These are phyloP conservation scores for Bos taurus DNA, from an alignment of 2,113 vertebrate genomes.

Conservation along the genomic window ARS-UCD2.0 NC_037328.1:141491001-141491500, in stretches of 20 bases:
- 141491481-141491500: not conserved
- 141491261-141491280: not conserved
- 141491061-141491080: not conserved
- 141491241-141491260: rapidly evolving
- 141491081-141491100: not conserved
- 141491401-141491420: not conserved
- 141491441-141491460: not conserved
- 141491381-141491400: not conserved
- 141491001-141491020: rapidly evolving
- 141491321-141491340: rapidly evolving
- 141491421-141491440: not conserved
- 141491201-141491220: rapidly evolving
- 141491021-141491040: rapidly evolving
- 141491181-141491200: rapidly evolving
- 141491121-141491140: not conserved
- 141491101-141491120: not conserved
- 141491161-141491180: not conserved
- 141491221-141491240: not conserved
- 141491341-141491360: not conserved
- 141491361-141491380: not conserved
- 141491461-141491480: not conserved
- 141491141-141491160: rapidly evolving
- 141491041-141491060: rapidly evolving
- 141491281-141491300: not conserved
- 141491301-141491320: not conserved